A percentile compares a stretch with the other conserved stretches of the same genome.
These are phyloP conservation scores for Chaetorhynchus papuensis DNA, from an alignment of 2,113 vertebrate genomes.

Conservation along the genomic window DNA sequence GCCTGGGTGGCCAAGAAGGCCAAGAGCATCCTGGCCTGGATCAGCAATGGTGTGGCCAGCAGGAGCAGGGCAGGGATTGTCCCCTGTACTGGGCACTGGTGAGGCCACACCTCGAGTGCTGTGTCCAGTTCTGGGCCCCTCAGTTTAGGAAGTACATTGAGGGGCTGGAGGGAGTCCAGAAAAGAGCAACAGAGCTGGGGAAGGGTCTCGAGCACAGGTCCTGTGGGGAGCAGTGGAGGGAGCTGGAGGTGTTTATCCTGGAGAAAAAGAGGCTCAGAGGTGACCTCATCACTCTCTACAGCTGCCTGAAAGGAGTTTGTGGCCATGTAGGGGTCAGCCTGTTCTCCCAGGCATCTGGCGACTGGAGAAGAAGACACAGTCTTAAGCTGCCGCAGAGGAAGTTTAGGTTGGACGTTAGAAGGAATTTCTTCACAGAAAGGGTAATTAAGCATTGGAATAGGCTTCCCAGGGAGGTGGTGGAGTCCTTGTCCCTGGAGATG, in stretches of 20 bases:
- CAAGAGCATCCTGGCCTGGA: background rate
- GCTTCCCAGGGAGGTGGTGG: background rate
- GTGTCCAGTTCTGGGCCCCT: background rate
- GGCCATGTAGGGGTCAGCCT: background rate
- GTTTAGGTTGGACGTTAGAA: background rate
- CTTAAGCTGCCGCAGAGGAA: no score
- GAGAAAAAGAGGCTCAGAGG: background rate
- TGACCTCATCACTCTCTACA: background rate
- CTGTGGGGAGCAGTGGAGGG: fast-evolving
- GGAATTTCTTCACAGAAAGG: background rate
- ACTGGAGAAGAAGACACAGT: background rate
- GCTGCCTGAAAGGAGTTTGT: background rate
- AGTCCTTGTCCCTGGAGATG: background rate
- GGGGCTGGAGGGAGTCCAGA: background rate
- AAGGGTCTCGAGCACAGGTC: background rate
- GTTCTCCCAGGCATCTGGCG: fast-evolving
- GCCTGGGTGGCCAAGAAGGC: background rate
- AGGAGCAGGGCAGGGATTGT: no score
- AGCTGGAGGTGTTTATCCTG: background rate
- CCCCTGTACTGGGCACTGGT: background rate
- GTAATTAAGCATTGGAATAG: background rate
- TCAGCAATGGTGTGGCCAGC: background rate
- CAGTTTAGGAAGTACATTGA: background rate
- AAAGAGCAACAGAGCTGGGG: background rate
- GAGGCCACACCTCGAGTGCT: background rate